Evolutionary conservation across 2,113 vertebrate species (phyloP), one percentile per base, ranked within the genome.

Genomic region (Aleadryas rufinucha): DNA sequence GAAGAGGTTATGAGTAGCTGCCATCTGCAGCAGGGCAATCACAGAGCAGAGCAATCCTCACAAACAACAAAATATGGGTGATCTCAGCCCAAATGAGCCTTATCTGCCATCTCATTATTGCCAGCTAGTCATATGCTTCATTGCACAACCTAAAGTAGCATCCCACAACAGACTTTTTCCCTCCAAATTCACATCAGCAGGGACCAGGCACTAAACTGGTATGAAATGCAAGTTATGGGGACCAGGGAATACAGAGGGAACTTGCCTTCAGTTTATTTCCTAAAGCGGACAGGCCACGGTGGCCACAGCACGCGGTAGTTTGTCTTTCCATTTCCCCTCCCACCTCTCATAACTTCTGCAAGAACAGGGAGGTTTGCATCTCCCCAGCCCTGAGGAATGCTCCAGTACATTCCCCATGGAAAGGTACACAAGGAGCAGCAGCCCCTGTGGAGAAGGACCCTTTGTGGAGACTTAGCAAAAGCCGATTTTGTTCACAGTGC

Each of bases 401-500:
- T 65, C 50, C 54, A 45, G n/a, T 10, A 8, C n/a, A 28, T 37
- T 24, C 28, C 22, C 31, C 26, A 9, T 3, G 28, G 63, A 80
- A 72, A 87, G 16, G 3, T 22, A 28, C 30, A 44, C 45, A 35
- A 27, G 22, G 15, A 81, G 24, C 41, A 53, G 49, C 33, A 18
- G 2, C 7, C 11, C 14, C 49, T 42, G 16, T 16, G 31, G 41
- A 66, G 30, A 75, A 56, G 6, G 50, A 41, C 8, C 44, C 11
- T 75, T 35, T 17, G 6, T 17, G n/a, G 60, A 81, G 80, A 39
- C 22, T 63, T 31, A 28, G 30, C 15, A 75, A 33, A 71, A 69
- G 50, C 13, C 3, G 0, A 31, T 13, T 90, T 65, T 18, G 8
- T n/a, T 84, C 0, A 0, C 41, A 57, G 31, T 2, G 1, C 37